phyloP scores from a whole-genome alignment of 2,888 invertebrate species.

The Leucophenga montana region DNA sequence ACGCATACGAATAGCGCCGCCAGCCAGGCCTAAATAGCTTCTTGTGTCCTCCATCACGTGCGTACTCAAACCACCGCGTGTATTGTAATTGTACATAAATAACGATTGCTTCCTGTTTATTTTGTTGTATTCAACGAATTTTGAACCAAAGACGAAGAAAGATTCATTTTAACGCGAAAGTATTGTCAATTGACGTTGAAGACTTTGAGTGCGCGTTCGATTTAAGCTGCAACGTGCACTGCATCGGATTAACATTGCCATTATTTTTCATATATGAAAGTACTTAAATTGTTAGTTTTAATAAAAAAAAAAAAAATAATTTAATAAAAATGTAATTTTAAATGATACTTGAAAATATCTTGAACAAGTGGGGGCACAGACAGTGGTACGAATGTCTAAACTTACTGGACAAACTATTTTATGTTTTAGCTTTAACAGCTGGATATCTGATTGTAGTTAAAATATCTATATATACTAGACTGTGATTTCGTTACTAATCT shows the following conservation, averaged over 20 bases:
- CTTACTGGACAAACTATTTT: no score
- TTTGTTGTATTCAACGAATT: constrained; percentile 45
- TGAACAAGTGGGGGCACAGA: no score
- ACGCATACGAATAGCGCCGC: constrained; percentile 52
- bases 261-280: constrained; percentile 43
- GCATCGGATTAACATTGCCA: constrained; percentile 27
- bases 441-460: no score
- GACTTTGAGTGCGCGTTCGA: constrained; percentile 46
- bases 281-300: constrained; percentile 52
- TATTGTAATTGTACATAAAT: not conserved
- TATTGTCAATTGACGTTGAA: constrained; percentile 39
- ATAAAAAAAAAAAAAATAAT: constrained; percentile 27
- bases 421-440: no score
- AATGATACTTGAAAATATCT: no score
- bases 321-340: constrained; percentile 43
- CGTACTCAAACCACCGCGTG: constrained; percentile 48
- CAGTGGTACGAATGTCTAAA: no score
- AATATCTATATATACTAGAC: no score
- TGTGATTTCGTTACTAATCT: no score
- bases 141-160: constrained; percentile 63
- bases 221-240: no score
- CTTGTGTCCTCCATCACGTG: constrained; percentile 39
- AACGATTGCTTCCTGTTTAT: not conserved
- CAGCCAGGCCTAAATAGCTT: constrained; percentile 46
- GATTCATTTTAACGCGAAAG: constrained; percentile 45